A percentile compares a stretch with the other conserved stretches of the same genome.
phyloP scores from a whole-genome alignment of 2,113 vertebrate species.

The Hyperoodon ampullatus region DNA sequence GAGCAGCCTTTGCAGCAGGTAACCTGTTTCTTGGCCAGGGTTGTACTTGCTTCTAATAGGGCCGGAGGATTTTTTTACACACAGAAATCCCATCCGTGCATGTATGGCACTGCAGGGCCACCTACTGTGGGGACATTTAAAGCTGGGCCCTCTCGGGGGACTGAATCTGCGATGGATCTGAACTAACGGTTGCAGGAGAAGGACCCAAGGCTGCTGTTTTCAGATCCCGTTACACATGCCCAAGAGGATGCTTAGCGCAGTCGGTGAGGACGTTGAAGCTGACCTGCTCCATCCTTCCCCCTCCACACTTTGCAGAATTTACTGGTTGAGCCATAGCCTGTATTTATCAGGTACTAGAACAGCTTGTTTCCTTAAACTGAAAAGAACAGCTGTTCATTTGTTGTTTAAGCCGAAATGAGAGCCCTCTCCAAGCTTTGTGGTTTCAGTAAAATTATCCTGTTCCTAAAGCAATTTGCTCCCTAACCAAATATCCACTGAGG shows the following conservation, averaged over 20 bases:
- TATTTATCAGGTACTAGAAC: constrained; percentile 69
- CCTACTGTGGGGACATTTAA: neutral
- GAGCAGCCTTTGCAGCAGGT: neutral
- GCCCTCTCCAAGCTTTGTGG: constrained; percentile 1
- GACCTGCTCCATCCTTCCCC: neutral
- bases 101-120: neutral
- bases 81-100: accelerated
- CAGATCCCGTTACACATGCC: accelerated
- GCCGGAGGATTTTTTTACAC: neutral
- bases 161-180: neutral
- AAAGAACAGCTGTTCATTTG: constrained; percentile 70
- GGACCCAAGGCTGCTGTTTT: neutral
- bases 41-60: neutral
- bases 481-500: constrained; percentile 30
- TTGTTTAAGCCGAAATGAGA: constrained; percentile 51
- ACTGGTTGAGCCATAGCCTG: neutral
- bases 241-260: neutral
- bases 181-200: accelerated
- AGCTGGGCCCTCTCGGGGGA: neutral
- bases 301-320: neutral
- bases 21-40: neutral
- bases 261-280: neutral
- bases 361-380: constrained; percentile 53
- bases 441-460: constrained; percentile 53
- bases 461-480: constrained; percentile 30